Conservation (phyloP, 2,888 invertebrate genomes). For the Oscheius onirici region DNA sequence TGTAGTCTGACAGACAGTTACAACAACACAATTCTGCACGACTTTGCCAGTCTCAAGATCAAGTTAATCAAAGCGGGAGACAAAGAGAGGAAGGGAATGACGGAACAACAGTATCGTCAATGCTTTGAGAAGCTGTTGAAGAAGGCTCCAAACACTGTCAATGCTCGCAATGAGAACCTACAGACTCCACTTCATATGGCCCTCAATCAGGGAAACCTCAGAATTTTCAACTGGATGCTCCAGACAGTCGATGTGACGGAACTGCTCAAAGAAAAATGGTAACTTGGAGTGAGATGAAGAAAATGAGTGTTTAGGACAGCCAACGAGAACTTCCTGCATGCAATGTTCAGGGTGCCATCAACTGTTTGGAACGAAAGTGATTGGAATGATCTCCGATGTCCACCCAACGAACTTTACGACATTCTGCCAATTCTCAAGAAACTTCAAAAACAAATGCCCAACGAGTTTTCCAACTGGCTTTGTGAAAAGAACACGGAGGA, state of each 20-base stretch:
- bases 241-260: conserved; percentile 29
- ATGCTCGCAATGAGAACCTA: conserved; percentile 31
- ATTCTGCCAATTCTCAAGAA: conserved; percentile 44
- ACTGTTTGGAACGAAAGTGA: conserved; percentile 31
- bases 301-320: not conserved
- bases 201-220: conserved; percentile 41
- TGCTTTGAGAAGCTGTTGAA: conserved; percentile 49
- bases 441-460: not conserved
- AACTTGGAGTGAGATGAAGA: not conserved
- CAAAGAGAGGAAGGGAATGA: conserved; percentile 40
- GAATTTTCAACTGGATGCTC: conserved; percentile 40
- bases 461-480: conserved; percentile 7
- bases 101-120: conserved; percentile 39
- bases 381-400: conserved; percentile 35
- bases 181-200: conserved; percentile 45
- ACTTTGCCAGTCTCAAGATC: conserved; percentile 36
- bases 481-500: conserved; percentile 13
- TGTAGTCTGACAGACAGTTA: conserved; percentile 38
- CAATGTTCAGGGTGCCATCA: conserved; percentile 40
- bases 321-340: conserved; percentile 43
- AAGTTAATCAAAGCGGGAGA: not conserved
- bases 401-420: conserved; percentile 37
- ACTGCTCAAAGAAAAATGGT: conserved; percentile 44
- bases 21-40: conserved; percentile 44
- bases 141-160: conserved; percentile 41